A percentile compares a stretch with the other conserved stretches of the same genome.
Conservation (phyloP, 2,888 invertebrate genomes). For the Synanthedon tipuliformis region DNA sequence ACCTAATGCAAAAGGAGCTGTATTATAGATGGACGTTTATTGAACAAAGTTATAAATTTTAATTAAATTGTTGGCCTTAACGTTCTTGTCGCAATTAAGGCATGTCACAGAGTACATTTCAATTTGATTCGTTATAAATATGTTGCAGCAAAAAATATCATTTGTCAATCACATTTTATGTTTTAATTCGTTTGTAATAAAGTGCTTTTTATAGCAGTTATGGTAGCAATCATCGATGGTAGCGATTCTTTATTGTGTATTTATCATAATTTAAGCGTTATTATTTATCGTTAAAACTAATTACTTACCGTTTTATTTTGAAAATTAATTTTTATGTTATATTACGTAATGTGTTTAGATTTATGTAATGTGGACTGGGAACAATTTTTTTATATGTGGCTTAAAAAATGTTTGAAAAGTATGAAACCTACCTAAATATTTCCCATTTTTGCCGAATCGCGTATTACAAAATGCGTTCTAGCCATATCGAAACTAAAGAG, state of each 20-base stretch:
- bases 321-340: no score
- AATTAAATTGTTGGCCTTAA: conserved; percentile 2
- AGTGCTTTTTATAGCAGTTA: not conserved
- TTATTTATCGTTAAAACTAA: no score
- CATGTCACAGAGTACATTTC: conserved; percentile 4
- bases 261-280: not conserved
- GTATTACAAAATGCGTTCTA: no score
- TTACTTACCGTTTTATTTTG: no score
- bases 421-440: no score
- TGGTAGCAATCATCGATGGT: not conserved
- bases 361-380: no score
- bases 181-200: not conserved
- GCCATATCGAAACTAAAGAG: no score
- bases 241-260: not conserved
- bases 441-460: no score
- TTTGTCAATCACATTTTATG: not conserved
- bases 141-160: not conserved
- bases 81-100: conserved; percentile 7
- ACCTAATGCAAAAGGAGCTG: no score
- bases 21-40: not conserved
- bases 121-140: not conserved
- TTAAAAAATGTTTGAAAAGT: no score
- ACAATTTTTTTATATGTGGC: no score
- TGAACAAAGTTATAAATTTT: not conserved
- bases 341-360: no score